These are phyloP conservation scores for Oryzias melastigma DNA, from an alignment of 2,113 vertebrate genomes.

Conservation along the genomic window DNA sequence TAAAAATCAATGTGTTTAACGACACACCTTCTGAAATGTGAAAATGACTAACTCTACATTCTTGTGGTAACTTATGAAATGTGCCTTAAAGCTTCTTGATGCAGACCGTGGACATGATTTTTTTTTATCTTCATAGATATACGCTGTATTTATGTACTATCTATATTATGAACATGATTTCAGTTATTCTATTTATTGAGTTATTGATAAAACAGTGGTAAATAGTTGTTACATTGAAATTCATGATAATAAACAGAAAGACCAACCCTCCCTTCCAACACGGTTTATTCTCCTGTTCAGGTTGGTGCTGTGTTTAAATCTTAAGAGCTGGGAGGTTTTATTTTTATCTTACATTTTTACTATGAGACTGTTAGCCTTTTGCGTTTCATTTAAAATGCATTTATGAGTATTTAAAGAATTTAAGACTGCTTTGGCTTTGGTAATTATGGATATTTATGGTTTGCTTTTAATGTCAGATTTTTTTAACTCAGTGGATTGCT, in stretches of 20 bases:
- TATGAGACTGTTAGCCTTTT: neutral
- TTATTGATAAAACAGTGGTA: constrained; percentile 17
- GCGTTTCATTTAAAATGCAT: constrained; percentile 2
- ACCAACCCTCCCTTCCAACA: neutral
- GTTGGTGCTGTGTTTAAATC: neutral
- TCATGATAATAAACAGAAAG: neutral
- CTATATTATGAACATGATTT: constrained; percentile 10
- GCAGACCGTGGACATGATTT: constrained; percentile 24
- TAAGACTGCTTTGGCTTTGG: constrained; percentile 10
- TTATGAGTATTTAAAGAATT: constrained; percentile 1
- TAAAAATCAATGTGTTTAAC: constrained; percentile 24
- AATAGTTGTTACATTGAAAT: constrained; percentile 22
- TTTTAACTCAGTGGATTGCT: neutral
- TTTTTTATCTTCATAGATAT: neutral
- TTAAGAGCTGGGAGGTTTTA: neutral
- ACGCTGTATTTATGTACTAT: constrained; percentile 29
- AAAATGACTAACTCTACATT: constrained; percentile 22
- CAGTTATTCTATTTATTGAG: constrained; percentile 28
- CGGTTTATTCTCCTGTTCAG: neutral
- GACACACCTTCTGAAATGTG: constrained; percentile 32
- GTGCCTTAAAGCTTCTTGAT: constrained; percentile 51
- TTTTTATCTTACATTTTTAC: constrained; percentile 3
- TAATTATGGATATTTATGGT: neutral
- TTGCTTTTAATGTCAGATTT: neutral
- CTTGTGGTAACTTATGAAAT: constrained; percentile 29